phyloP scores from a whole-genome alignment of 2,888 invertebrate genomes.

The Therioaphis trifolii region DNA sequence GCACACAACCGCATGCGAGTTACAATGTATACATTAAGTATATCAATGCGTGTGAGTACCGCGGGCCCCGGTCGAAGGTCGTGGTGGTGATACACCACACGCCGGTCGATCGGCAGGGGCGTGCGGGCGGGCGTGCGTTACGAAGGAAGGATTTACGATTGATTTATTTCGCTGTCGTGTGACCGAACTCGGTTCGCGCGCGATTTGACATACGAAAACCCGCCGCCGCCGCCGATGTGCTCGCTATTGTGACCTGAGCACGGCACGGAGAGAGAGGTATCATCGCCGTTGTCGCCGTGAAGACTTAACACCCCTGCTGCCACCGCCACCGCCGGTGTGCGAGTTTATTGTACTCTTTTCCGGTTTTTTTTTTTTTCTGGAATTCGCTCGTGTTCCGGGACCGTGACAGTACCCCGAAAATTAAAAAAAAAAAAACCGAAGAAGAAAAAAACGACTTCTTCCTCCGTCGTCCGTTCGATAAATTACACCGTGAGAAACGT shows the following conservation, averaged over 20 bases:
- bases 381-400: slow-evolving; percentile 26
- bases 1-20: background rate
- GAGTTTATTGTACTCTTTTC: slow-evolving; percentile 56
- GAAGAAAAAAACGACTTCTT: background rate
- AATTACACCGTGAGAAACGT: slow-evolving; percentile 61
- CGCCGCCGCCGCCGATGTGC: background rate
- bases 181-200: slow-evolving; percentile 30
- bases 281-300: background rate
- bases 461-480: background rate
- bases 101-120: background rate
- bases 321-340: background rate
- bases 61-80: background rate
- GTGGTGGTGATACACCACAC: background rate
- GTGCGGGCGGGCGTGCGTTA: background rate
- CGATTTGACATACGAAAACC: slow-evolving; percentile 31
- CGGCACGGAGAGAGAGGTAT: background rate
- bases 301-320: background rate
- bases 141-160: slow-evolving; percentile 55
- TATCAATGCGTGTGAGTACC: background rate
- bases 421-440: slow-evolving; percentile 9
- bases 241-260: background rate
- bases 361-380: slow-evolving; percentile 9
- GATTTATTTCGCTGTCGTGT: slow-evolving; percentile 47
- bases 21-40: background rate
- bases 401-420: slow-evolving; percentile 45